Evolutionary conservation across 37 sponge, comb jelly and placozoan genomes (phyloP), one percentile per base, ranked within the genome.

Genomic region (Cliona cf. orientalis): DNA sequence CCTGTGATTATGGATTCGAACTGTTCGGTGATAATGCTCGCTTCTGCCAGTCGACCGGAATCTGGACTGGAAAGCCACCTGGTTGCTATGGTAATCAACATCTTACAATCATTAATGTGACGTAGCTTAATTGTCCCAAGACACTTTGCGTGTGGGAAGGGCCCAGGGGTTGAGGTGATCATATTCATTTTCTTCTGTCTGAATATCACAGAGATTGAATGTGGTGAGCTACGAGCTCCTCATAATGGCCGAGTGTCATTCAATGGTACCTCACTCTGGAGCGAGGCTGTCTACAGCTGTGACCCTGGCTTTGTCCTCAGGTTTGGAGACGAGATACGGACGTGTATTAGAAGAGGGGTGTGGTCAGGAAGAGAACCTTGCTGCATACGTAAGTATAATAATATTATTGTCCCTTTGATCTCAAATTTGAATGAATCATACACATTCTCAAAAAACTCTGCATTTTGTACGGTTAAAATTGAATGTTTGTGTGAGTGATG

Each of bases 331-430:
- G 46, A 37, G 26, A 43, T 63, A 4, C 77, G 92, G 60, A 74
- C 58, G 14, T 91, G 92, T 74, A 43, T 69, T 14, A 80, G 68
- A 7, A 33, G 38, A 58, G 76, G 84, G 68, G 49, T 25, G 40
- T 91, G 92, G 92, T 83, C 84, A 53, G 91, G 91, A 9, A 37
- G 19, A 35, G 36, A 40, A 0, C 82, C 91, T 26, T 79, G 46
- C 17, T 91, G 91, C 74, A 79, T 38, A 23, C 68, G 90, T 89
- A 83, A 63, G 79, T 49, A 17, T 2, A 2, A 71, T 3, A 6
- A 36, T 67, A n/a, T n/a, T n/a, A n/a, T n/a, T n/a, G n/a, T n/a
- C n/a, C n/a, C n/a, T n/a, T n/a, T n/a, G n/a, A n/a, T n/a, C n/a
- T n/a, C n/a, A n/a, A n/a, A n/a, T n/a, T n/a, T n/a, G n/a, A n/a